These are phyloP conservation scores for Drosophila meridionalis DNA, from an alignment of 2,888 invertebrate genomes.

Conservation along the genomic window DNA sequence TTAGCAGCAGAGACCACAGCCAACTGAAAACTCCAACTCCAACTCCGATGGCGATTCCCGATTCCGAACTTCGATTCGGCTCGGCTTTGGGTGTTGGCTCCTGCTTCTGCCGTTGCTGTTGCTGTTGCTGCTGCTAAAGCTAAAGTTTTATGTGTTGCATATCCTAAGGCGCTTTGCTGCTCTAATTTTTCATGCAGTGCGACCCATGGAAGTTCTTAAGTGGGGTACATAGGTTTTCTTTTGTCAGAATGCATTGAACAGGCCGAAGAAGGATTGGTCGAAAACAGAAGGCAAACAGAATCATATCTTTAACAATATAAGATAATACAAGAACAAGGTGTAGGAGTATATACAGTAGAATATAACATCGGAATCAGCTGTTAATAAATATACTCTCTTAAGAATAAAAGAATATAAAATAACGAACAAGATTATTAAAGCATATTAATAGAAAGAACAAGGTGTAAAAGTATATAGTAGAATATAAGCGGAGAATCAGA, in stretches of 20 bases:
- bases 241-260: background rate
- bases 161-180: conserved; percentile 71
- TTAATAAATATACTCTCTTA: too few relatives aligned
- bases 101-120: conserved; percentile 6
- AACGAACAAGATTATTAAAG: too few relatives aligned
- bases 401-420: too few relatives aligned
- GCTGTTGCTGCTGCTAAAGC: conserved; percentile 19
- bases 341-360: background rate
- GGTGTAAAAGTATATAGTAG: too few relatives aligned
- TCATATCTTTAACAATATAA: background rate
- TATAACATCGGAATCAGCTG: too few relatives aligned
- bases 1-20: conserved; percentile 7
- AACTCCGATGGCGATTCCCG: background rate
- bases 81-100: conserved; percentile 8
- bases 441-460: too few relatives aligned
- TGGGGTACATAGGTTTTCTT: background rate
- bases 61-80: background rate
- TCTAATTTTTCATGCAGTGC: conserved; percentile 61
- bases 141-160: conserved; percentile 75
- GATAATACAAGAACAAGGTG: background rate
- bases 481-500: too few relatives aligned
- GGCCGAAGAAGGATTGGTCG: background rate
- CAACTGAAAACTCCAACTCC: conserved; percentile 5
- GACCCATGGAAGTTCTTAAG: background rate
- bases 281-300: too few relatives aligned